A percentile compares a stretch with the other conserved stretches of the same genome.
Evolutionary conservation across 1,140 invertebrate species (phyloP).

Genomic region (Drosophila bocki): DNA sequence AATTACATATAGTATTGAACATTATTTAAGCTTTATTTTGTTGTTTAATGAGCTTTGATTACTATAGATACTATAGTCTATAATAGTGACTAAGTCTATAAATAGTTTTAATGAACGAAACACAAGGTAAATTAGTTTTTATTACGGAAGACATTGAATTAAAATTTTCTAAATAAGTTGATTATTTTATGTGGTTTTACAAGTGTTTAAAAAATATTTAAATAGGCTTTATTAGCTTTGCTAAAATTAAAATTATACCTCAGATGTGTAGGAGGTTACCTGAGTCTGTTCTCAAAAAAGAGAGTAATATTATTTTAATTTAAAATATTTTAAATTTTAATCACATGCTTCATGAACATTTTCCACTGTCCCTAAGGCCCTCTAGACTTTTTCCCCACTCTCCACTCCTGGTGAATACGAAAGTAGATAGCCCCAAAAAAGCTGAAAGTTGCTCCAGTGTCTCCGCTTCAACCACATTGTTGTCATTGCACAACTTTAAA

Average conservation of each 20-base stretch:
- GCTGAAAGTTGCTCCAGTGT: conserved; percentile 50
- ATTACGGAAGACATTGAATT: not conserved
- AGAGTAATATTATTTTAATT: not conserved
- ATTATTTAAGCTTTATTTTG: not conserved
- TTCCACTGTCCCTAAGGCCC: not conserved
- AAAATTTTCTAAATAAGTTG: not conserved
- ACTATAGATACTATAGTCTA: not conserved
- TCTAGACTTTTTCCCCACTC: not conserved
- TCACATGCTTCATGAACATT: not conserved
- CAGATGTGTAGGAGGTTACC: no score
- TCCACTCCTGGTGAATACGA: not conserved
- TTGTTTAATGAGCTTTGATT: not conserved
- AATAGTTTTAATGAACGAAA: not conserved
- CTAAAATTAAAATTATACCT: no score
- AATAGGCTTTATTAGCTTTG: not conserved
- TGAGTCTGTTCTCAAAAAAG: not conserved
- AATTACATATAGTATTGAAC: not conserved
- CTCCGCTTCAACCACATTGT: conserved; percentile 54
- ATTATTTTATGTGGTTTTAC: not conserved
- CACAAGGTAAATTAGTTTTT: not conserved
- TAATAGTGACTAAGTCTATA: not conserved
- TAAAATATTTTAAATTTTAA: rapidly evolving
- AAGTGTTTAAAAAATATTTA: not conserved
- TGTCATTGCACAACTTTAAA: conserved; percentile 63
- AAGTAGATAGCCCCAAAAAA: conserved; percentile 26